Evolutionary conservation across 2,888 invertebrate species (phyloP), one percentile per base, ranked within the genome.

Genomic region (Exephanes ischioxanthus): DNA sequence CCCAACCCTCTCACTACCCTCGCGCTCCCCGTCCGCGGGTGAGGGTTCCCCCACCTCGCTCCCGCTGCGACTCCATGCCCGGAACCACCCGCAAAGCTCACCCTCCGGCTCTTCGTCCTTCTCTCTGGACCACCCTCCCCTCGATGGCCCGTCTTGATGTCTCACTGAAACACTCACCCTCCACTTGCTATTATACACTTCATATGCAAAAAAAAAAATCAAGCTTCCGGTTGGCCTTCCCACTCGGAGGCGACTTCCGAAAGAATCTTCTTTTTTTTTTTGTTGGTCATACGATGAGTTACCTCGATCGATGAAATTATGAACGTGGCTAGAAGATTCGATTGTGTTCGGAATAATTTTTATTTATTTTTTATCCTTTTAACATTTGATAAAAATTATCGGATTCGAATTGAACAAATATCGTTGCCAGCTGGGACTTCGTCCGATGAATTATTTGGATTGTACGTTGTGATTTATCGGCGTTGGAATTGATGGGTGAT

Each of bases 171-270:
- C 87, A 88, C 87, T 85, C 87, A 84, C 73, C 87, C 86, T 84
- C 81, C 61, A 86, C 88, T 89, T 89, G 87, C 89, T 76, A 89
- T 89, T 89, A 88, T 87, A 89, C 85, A 84, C 88, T 87, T 86
- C 83, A 83, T 87, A 85, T 86, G 85, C 89, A 85, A 83, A 86
- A 86, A 89, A 85, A 26, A 85, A 84, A 78, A 70, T 68, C 26
- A 4, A 16, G 45, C 70, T 75, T 73, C 45, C 51, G 48, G 51
- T 33, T 71, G 9, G 48, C 53, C 26, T 45, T n/a, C 26, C 11
- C 11, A 55, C 14, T 70, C 22, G 16, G 11, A 6, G 30, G 30
- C n/a, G 1, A 33, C 2, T 53, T 51, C 14, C 33, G 22, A 68
- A 48, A 11, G 5, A 48, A 30, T 16, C 14, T 41, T 16, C 14